Evolutionary conservation across 2,888 invertebrate genomes (phyloP), one percentile per base, ranked within the genome.

Genomic region (Meteorus colon): DNA sequence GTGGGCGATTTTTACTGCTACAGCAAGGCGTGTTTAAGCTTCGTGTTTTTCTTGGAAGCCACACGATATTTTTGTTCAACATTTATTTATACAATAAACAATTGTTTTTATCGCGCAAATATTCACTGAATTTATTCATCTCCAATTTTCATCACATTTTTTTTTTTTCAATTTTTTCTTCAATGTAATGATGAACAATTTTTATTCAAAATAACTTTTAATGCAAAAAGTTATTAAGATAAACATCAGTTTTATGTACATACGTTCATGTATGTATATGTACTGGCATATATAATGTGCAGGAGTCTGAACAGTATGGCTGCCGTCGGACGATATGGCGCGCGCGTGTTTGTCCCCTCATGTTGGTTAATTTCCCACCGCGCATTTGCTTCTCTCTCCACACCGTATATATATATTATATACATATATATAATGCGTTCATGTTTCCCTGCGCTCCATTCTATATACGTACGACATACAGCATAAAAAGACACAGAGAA

Each of bases 271-370:
- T 24, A 24, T 24, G 63, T 31, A n/a, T 29, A 14, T 27, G 27
- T 31, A 31, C 27, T 16, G 2, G 12, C 4, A 24, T 31, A 24
- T 62, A 31, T 31, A 63, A 75, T 48, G 59, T 14, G 41, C 65
- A 60, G 3, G 16, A 19, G 63, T 62, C 62, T 31, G 29, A 60
- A 60, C 77, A 76, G 76, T 75, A 86, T 86, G 86, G 86, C 85
- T 80, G 85, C 85, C 85, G 85, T 83, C 84, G 85, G 84, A 79
- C 76, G 82, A 86, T 84, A 34, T 63, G 85, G 85, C 82, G 84
- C 75, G 51, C 78, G 77, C 69, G 75, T 76, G 55, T 80, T 74
- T 63, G 34, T 34, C 16, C 77, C 76, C 81, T 79, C 80, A 79
- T 74, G 79, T 74, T 79, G 62, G 73, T 41, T 60, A 41, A 73